Conservation (phyloP, 2,797 vertebrate genomes). For the Anableps anableps region DNA sequence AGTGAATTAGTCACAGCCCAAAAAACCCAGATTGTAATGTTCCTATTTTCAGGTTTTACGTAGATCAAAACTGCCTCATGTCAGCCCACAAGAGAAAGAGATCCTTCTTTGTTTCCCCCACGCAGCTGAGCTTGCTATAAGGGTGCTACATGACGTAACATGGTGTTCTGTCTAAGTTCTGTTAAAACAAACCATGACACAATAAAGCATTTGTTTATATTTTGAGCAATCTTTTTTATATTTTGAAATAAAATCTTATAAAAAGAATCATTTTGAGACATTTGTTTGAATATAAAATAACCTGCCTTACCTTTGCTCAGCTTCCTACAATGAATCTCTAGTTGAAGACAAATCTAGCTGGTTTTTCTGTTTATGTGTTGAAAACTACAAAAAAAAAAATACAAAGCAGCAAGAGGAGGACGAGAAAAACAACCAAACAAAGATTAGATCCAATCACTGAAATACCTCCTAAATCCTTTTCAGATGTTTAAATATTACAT, state of each 20-base stretch:
- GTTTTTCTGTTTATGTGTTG: slow-evolving; percentile 5
- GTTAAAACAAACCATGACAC: slow-evolving; percentile 1
- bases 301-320: neutral
- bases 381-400: neutral
- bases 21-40: slow-evolving; percentile 5
- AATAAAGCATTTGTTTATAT: neutral
- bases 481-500: slow-evolving; percentile 8
- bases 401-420: neutral
- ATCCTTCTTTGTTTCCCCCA: slow-evolving; percentile 25
- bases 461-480: slow-evolving; percentile 7
- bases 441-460: slow-evolving; percentile 3
- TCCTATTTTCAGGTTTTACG: slow-evolving; percentile 10
- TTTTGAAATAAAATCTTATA: neutral
- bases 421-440: slow-evolving; percentile 7
- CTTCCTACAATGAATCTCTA: neutral
- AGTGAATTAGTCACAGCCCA: neutral
- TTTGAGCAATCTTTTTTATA: neutral
- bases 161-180: slow-evolving; percentile 13
- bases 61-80: slow-evolving; percentile 23
- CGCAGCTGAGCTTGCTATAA: slow-evolving; percentile 38
- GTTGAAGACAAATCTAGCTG: neutral
- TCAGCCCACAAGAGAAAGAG: slow-evolving; percentile 37
- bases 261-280: neutral
- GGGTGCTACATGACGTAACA: slow-evolving; percentile 24
- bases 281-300: neutral